Base-by-base conservation (phyloP, 2,888 invertebrate species). In the Acheta domesticus region DNA sequence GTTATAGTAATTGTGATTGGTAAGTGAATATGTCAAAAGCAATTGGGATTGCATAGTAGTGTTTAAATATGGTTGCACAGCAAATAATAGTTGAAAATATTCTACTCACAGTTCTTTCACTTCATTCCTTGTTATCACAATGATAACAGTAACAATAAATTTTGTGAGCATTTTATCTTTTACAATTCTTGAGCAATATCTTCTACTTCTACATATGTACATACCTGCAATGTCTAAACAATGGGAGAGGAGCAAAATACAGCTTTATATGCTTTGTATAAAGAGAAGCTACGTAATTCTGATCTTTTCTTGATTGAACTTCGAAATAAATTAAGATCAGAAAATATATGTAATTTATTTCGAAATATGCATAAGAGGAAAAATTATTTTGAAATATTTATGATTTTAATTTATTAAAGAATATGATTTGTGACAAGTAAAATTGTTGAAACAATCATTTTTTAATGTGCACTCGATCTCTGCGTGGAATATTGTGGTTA, bases 41-140 rank as follows among this genome's bases (percentile, higher is more conserved):
- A 62, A 62, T 62, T 62, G 62, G 62, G 62, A 62, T 62, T 62
- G 62, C 62, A 62, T 62, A 62, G 62, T 62, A 62, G 62, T 62
- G n/a, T 62, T 62, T 62, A n/a, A 36, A 36, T 62, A 62, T 62
- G 62, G n/a, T 19, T 62, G 62, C 62, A 62, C 62, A 62, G 62
- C 11, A 62, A 62, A 62, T 62, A 62, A 62, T 62, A 19, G 62
- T 62, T 62, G n/a, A 62, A 62, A 14, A 62, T 62, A 62, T 8
- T 62, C 16, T 62, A 62, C 14, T 62, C n/a, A 62, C n/a, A 62
- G n/a, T 62, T 62, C 62, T 62, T 62, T 62, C 14, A 62, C 36
- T 19, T 62, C 62, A 19, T 62, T 62, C n/a, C n/a, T 62, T 62
- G 62, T 62, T 62, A 62, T 62, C 62, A 14, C 4, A 14, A n/a